Evolutionary conservation across 2,797 vertebrate genomes (phyloP).

Genomic region (Syngnathus rostellatus): DNA sequence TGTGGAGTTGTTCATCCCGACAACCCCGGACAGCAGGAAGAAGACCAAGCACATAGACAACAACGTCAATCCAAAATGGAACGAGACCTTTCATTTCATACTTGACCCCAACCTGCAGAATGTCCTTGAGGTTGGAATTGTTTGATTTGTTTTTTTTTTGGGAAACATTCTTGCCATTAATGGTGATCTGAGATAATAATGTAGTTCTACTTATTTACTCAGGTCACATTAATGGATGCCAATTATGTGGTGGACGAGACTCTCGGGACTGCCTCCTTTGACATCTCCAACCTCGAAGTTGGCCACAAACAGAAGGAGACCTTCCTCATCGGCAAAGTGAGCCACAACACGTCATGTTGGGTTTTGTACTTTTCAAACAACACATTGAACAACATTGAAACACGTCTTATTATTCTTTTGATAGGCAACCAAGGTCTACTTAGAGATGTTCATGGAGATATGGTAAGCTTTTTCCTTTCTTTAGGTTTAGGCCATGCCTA

Average conservation of each 20-base stretch:
- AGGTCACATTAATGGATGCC: slow-evolving; percentile 97
- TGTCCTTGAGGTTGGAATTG: slow-evolving; percentile 79
- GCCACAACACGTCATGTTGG: slow-evolving; percentile 15
- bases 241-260: slow-evolving; percentile 98
- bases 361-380: neutral
- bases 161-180: neutral
- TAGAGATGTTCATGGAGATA: slow-evolving; percentile 86
- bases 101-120: slow-evolving; percentile 92
- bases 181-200: neutral
- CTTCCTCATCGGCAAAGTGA: slow-evolving; percentile 86
- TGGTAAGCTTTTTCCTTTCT: slow-evolving; percentile 70
- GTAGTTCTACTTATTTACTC: slow-evolving; percentile 15
- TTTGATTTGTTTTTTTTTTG: slow-evolving; percentile 31
- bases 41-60: slow-evolving; percentile 94
- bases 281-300: slow-evolving; percentile 73
- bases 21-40: slow-evolving; percentile 88
- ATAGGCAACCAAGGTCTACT: slow-evolving; percentile 86
- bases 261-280: slow-evolving; percentile 79
- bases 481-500: neutral
- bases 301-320: slow-evolving; percentile 76
- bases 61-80: slow-evolving; percentile 87
- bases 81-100: slow-evolving; percentile 91
- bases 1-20: slow-evolving; percentile 88
- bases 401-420: slow-evolving; percentile 27
- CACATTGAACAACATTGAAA: neutral